phyloP scores from a whole-genome alignment of 2,888 invertebrate genomes.

The Lampropteryx suffumata region DNA sequence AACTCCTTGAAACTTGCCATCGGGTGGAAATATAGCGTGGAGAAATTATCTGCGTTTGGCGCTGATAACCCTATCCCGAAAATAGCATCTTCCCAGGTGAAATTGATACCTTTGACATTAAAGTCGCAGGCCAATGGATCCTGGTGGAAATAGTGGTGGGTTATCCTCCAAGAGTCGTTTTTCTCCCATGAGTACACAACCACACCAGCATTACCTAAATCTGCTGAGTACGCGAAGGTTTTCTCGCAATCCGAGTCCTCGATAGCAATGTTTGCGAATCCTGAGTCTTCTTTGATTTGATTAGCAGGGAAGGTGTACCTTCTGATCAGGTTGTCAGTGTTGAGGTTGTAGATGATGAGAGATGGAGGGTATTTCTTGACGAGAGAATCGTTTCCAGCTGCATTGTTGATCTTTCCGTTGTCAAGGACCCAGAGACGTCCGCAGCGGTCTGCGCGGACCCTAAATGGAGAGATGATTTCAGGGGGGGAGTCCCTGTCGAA shows the following conservation, averaged over 20 bases:
- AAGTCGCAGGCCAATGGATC: conserved; percentile 89
- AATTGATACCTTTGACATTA: conserved; percentile 86
- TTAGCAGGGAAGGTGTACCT: conserved; percentile 85
- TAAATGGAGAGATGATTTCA: conserved; percentile 88
- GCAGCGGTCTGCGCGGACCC: conserved; percentile 88
- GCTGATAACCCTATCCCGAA: conserved; percentile 89
- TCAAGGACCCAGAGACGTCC: conserved; percentile 91
- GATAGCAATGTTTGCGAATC: conserved; percentile 89
- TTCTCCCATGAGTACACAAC: conserved; percentile 90
- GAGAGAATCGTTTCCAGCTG: conserved; percentile 67
- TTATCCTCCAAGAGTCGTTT: conserved; percentile 88
- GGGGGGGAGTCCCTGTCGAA: conserved; percentile 73
- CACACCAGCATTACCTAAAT: conserved; percentile 86
- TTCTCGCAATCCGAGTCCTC: conserved; percentile 89
- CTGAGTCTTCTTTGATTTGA: conserved; percentile 86
- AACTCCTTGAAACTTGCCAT: conserved; percentile 90
- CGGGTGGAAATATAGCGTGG: conserved; percentile 91
- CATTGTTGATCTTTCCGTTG: conserved; percentile 85
- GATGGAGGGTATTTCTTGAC: conserved; percentile 79
- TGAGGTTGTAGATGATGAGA: conserved; percentile 88
- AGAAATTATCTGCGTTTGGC: conserved; percentile 84
- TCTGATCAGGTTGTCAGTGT: conserved; percentile 86
- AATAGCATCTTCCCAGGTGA: conserved; percentile 90
- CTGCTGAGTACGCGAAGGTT: conserved; percentile 88
- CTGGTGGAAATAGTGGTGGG: conserved; percentile 87